phyloP scores from a whole-genome alignment of 2,797 vertebrate genomes.

The Sebastes vulpes region DNA sequence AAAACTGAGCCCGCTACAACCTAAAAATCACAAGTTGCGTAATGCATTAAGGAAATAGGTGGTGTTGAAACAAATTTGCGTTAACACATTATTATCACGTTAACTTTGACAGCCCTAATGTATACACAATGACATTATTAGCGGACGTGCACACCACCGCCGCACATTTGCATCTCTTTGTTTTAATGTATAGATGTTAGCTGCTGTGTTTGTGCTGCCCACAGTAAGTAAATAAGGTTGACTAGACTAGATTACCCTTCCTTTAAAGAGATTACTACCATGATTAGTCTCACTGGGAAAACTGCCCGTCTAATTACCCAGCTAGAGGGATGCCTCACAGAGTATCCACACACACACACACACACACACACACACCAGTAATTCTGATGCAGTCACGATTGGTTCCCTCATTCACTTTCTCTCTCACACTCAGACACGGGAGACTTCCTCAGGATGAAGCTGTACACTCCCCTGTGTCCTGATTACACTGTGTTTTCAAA shows the following conservation, averaged over 20 bases:
- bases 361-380: conserved; percentile 5
- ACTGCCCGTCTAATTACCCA: conserved; percentile 81
- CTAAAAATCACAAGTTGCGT: no score
- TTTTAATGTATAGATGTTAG: neutral
- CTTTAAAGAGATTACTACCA: conserved; percentile 85
- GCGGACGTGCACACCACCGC: neutral
- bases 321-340: conserved; percentile 72
- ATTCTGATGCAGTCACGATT: conserved; percentile 41
- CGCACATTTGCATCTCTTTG: neutral
- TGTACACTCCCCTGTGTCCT: conserved; percentile 58
- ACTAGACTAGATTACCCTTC: conserved; percentile 84
- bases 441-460: conserved; percentile 44
- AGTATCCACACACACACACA: conserved; percentile 8
- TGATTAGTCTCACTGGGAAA: conserved; percentile 87
- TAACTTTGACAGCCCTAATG: no score
- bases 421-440: conserved; percentile 20
- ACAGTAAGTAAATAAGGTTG: conserved; percentile 81
- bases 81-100: no score
- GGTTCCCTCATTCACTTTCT: conserved; percentile 51
- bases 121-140: neutral
- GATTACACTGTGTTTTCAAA: conserved; percentile 67
- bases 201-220: conserved; percentile 21
- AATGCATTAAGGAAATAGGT: no score
- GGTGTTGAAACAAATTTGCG: no score
- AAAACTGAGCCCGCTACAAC: no score